Evolutionary conservation across 2,888 invertebrate genomes (phyloP).

Genomic region (Leucozona laternaria): DNA sequence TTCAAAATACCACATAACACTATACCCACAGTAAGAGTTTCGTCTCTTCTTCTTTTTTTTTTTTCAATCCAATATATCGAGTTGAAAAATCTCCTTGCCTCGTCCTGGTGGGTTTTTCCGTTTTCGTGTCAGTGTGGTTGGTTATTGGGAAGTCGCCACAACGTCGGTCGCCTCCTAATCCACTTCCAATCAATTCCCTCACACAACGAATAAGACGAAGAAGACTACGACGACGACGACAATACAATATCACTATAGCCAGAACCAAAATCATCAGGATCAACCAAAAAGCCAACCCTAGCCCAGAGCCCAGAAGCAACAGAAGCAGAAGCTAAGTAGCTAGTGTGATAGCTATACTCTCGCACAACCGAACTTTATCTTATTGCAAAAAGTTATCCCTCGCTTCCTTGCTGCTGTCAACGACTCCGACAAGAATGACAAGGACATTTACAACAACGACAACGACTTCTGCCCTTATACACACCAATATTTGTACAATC

Average conservation of each 20-base stretch:
- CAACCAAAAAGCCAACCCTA: slow-evolving; percentile 44
- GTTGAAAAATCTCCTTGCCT: slow-evolving; percentile 9
- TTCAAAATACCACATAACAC: slow-evolving; percentile 69
- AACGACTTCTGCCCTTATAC: slow-evolving; percentile 39
- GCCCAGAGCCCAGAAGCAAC: slow-evolving; percentile 48
- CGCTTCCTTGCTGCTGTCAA: slow-evolving; percentile 20
- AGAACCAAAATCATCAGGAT: slow-evolving; percentile 15
- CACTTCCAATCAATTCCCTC: slow-evolving; percentile 70
- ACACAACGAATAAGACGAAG: slow-evolving; percentile 16
- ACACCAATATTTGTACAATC: slow-evolving; percentile 42
- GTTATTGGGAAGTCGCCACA: slow-evolving; percentile 68
- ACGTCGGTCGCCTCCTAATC: slow-evolving; percentile 68
- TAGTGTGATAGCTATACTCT: slow-evolving; percentile 50
- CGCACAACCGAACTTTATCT: slow-evolving; percentile 64
- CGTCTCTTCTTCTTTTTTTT: slow-evolving; percentile 36
- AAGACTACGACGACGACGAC: slow-evolving; percentile 26
- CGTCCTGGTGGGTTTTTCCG: background rate
- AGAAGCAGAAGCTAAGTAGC: slow-evolving; percentile 57
- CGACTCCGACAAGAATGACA: slow-evolving; percentile 31
- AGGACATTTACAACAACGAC: slow-evolving; percentile 34
- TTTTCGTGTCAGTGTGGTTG: slow-evolving; percentile 36
- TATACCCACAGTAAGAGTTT: slow-evolving; percentile 48
- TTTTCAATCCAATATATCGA: slow-evolving; percentile 54
- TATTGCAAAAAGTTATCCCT: slow-evolving; percentile 62
- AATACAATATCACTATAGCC: slow-evolving; percentile 36